phyloP scores from a whole-genome alignment of 2,888 invertebrate species.

The Aleiodes alternator region DNA sequence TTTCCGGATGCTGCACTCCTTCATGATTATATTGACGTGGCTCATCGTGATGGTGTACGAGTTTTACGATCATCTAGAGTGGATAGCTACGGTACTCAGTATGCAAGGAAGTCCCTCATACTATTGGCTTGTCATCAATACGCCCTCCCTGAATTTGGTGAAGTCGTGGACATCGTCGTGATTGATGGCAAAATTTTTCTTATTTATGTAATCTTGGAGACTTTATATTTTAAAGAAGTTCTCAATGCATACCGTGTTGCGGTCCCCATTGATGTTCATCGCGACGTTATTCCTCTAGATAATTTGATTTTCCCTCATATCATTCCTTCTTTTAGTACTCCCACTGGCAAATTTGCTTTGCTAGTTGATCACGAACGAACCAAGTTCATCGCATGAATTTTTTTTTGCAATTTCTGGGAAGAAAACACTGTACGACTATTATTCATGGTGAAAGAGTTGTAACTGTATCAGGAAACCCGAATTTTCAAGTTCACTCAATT shows the following conservation, averaged over 20 bases:
- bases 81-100: slow-evolving; percentile 38
- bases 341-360: background rate
- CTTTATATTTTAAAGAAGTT: slow-evolving; percentile 39
- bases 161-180: slow-evolving; percentile 47
- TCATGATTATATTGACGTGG: slow-evolving; percentile 35
- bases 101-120: slow-evolving; percentile 41
- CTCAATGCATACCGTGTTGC: slow-evolving; percentile 49
- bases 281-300: slow-evolving; percentile 1
- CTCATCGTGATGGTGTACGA: slow-evolving; percentile 6
- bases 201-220: slow-evolving; percentile 36
- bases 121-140: slow-evolving; percentile 43
- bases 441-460: too few species aligned
- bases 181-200: slow-evolving; percentile 37
- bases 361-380: too few species aligned
- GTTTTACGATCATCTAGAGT: slow-evolving; percentile 45
- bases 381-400: too few species aligned
- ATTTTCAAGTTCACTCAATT: too few species aligned
- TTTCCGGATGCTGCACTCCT: slow-evolving; percentile 41
- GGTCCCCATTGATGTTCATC: background rate
- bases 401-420: too few species aligned
- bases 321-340: background rate
- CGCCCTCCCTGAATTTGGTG: slow-evolving; percentile 47
- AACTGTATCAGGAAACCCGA: too few species aligned
- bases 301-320: background rate
- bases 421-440: too few species aligned